phyloP scores from a whole-genome alignment of 1,140 invertebrate species.

The Ectropis grisescens region DNA sequence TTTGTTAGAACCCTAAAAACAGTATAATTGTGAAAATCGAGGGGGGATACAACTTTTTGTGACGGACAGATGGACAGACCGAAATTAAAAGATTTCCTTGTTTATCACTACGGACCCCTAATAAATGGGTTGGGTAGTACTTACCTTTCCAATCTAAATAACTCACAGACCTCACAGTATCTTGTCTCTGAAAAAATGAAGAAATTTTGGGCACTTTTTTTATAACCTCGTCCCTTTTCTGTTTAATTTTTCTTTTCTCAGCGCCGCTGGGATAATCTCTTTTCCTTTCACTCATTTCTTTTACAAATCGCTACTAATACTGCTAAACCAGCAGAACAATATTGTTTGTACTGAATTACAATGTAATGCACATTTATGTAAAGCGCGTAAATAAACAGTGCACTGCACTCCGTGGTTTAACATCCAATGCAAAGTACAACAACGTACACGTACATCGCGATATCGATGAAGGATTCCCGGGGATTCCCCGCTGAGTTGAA shows the following conservation, averaged over 20 bases:
- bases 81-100: conserved; percentile 16
- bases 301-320: conserved; percentile 3
- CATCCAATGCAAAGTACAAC: conserved; percentile 3
- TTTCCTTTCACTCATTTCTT: not conserved
- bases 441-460: conserved; percentile 12
- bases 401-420: conserved; percentile 8
- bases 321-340: conserved; percentile 17
- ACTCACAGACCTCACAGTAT: conserved; percentile 18
- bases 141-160: conserved; percentile 16
- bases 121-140: conserved; percentile 15
- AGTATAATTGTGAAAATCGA: conserved; percentile 7
- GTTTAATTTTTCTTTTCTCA: not conserved
- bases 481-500: conserved; percentile 10
- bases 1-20: conserved; percentile 9
- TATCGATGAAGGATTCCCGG: conserved; percentile 8
- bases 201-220: conserved; percentile 3
- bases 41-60: conserved; percentile 12
- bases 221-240: not conserved
- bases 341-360: conserved; percentile 17
- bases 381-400: conserved; percentile 10
- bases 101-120: conserved; percentile 14
- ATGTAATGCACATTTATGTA: conserved; percentile 7
- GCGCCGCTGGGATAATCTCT: not conserved
- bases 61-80: conserved; percentile 13
- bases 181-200: conserved; percentile 17